These are phyloP conservation scores for Aphaenogaster ashmeadi DNA, from an alignment of 1,140 invertebrate species.

Conservation along the genomic window DNA sequence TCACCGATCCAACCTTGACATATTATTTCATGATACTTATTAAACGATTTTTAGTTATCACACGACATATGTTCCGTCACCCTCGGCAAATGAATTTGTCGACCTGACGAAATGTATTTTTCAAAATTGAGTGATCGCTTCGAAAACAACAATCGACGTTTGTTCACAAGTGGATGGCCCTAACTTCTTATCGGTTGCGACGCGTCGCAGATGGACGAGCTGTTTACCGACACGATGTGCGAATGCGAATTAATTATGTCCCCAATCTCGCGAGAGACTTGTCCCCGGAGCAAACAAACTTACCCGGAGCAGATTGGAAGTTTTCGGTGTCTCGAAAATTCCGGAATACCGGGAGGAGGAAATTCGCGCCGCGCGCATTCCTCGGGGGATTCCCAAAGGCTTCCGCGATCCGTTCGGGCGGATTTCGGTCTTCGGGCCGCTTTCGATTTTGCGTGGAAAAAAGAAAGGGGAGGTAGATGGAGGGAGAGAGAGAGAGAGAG, in stretches of 20 bases:
- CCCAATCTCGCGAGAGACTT: neutral
- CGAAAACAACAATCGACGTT: neutral
- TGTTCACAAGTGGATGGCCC: neutral
- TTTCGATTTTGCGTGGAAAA: neutral
- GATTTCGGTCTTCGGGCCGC: neutral
- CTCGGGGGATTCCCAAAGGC: neutral
- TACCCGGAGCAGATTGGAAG: neutral
- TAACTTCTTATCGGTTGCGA: neutral
- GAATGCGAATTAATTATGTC: conserved; percentile 35
- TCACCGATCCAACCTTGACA: too few species aligned
- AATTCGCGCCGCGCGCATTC: conserved; percentile 26
- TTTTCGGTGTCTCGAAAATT: conserved; percentile 21
- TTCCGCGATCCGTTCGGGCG: neutral
- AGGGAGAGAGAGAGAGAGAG: neutral
- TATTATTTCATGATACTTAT: too few species aligned
- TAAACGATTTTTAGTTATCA: too few species aligned
- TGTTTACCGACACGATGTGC: neutral
- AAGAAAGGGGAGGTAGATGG: neutral
- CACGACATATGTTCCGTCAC: neutral
- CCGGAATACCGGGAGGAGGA: neutral
- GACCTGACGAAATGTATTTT: neutral
- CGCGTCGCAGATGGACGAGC: neutral
- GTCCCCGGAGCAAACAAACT: conserved; percentile 21
- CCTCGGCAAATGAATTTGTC: neutral
- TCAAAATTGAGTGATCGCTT: conserved; percentile 1